phyloP scores from a whole-genome alignment of 2,113 vertebrate genomes.

The Sceloporus undulatus region DNA sequence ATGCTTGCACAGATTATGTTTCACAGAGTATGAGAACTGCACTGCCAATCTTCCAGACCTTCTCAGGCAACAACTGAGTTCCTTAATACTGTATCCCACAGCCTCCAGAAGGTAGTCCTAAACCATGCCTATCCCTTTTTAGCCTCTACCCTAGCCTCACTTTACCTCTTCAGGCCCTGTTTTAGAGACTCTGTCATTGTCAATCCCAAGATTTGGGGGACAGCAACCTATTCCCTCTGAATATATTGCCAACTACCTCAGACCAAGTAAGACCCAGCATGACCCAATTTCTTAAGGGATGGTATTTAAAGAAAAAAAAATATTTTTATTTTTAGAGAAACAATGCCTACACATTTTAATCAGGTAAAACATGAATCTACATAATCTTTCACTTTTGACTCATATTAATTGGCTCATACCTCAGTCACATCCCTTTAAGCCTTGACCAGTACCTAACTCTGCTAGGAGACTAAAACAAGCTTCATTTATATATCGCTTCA shows the following conservation, averaged over 20 bases:
- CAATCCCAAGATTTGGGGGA: not conserved
- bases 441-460: not conserved
- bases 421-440: not conserved
- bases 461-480: not conserved
- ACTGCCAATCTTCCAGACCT: not conserved
- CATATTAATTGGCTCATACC: not conserved
- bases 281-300: not conserved
- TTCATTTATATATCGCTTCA: too few relatives aligned
- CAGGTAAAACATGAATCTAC: not conserved
- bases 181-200: not conserved
- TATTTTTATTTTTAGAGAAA: not conserved
- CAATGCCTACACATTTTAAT: not conserved
- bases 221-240: not conserved
- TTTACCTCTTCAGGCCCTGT: not conserved
- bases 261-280: not conserved
- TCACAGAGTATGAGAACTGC: too few relatives aligned
- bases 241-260: too few relatives aligned
- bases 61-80: not conserved
- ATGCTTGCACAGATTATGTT: too few relatives aligned
- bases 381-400: fast-evolving
- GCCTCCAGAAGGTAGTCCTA: not conserved
- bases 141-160: not conserved
- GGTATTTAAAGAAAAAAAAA: not conserved
- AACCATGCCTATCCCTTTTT: not conserved
- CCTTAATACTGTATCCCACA: not conserved